A percentile compares a stretch with the other conserved stretches of the same genome.
Conservation (phyloP, 1,140 invertebrate species). For the Drosophila ambigua region DNA sequence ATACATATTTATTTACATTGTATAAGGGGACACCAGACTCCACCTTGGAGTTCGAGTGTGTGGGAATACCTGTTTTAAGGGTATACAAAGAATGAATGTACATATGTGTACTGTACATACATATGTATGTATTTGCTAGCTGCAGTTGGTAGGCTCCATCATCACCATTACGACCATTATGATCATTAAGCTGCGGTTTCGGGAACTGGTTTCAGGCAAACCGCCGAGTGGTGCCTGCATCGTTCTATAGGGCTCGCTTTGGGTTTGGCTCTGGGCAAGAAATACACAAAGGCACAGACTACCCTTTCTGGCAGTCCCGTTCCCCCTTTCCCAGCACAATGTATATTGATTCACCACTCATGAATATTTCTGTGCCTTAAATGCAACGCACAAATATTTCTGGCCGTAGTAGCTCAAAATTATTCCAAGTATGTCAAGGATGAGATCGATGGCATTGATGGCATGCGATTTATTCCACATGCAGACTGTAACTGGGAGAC, state of each 20-base stretch:
- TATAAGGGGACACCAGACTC: too few species aligned
- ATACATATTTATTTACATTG: too few species aligned
- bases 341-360: conserved; percentile 4
- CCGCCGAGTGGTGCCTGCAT: conserved; percentile 12
- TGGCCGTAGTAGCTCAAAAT: conserved; percentile 15
- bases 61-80: not conserved
- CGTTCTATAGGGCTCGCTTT: conserved; percentile 7
- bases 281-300: conserved; percentile 16
- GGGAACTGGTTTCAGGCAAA: conserved; percentile 37
- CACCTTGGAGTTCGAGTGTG: too few species aligned
- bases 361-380: conserved; percentile 36
- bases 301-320: conserved; percentile 32
- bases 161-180: not conserved
- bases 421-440: conserved; percentile 35
- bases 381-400: conserved; percentile 22
- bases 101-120: too few species aligned
- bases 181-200: conserved; percentile 25
- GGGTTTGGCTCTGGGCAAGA: conserved; percentile 7
- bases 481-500: conserved; percentile 9
- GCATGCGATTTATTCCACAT: conserved; percentile 23
- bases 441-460: too few species aligned
- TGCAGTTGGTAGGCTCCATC: conserved; percentile 12
- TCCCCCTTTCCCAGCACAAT: conserved; percentile 15
- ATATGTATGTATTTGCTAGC: not conserved
- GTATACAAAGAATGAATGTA: too few species aligned